phyloP scores from a whole-genome alignment of 2,113 vertebrate genomes.

The Irena cyanogastra region DNA sequence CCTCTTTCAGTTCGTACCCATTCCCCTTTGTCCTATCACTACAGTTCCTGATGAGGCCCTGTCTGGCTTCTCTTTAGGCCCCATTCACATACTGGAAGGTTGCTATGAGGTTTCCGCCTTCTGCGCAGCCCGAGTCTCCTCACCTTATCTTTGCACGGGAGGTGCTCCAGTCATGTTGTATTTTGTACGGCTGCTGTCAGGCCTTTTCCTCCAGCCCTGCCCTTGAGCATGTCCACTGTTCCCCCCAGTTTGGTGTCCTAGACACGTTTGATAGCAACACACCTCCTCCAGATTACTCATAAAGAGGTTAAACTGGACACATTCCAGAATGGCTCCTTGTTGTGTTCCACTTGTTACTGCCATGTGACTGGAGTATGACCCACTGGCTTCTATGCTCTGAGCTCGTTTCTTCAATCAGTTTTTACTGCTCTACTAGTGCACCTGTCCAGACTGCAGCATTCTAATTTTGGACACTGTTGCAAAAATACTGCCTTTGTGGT shows the following conservation, averaged over 20 bases:
- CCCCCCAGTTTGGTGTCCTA: neutral
- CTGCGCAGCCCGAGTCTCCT: too few relatives aligned
- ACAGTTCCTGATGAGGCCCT: neutral
- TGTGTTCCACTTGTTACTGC: neutral
- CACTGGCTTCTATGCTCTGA: neutral
- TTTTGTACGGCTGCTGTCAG: neutral
- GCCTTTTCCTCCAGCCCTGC: neutral
- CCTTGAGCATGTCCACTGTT: rapidly evolving
- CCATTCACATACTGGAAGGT: neutral
- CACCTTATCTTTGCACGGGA: neutral
- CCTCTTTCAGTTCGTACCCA: neutral
- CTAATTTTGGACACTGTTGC: neutral
- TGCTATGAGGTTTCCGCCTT: neutral
- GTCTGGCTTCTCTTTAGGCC: neutral
- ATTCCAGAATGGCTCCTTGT: neutral
- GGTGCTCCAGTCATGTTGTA: neutral
- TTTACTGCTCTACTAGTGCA: neutral
- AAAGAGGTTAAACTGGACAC: neutral
- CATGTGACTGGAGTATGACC: neutral
- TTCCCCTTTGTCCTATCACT: too few relatives aligned
- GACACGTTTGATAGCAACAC: neutral
- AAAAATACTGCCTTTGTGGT: neutral
- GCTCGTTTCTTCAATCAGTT: neutral
- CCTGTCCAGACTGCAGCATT: neutral
- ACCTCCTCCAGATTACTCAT: neutral